Conservation (phyloP, 2,888 invertebrate genomes). For the Esperia sulphurella region DNA sequence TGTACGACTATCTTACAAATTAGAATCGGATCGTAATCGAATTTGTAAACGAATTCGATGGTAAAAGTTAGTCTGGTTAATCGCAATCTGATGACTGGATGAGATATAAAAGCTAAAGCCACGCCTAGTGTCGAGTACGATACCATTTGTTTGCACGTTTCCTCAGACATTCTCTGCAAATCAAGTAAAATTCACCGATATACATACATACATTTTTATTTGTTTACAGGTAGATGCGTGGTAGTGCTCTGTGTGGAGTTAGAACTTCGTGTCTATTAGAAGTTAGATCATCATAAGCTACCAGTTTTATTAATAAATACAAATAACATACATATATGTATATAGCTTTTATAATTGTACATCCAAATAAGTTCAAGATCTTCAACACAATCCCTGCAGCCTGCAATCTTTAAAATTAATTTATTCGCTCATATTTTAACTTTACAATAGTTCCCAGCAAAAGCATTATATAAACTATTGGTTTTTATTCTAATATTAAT, state of each 20-base stretch:
- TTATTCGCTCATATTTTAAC: no score
- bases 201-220: conserved; percentile 25
- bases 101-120: conserved; percentile 76
- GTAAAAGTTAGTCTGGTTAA: conserved; percentile 71
- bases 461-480: no score
- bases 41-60: conserved; percentile 51
- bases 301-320: conserved; percentile 15
- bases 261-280: conserved; percentile 34
- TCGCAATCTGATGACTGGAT: conserved; percentile 71
- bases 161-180: conserved; percentile 91
- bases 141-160: conserved; percentile 91
- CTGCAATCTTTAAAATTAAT: no score
- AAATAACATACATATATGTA: background rate
- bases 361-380: background rate
- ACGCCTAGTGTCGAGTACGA: conserved; percentile 73
- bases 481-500: background rate
- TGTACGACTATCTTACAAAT: conserved; percentile 25
- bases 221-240: conserved; percentile 2
- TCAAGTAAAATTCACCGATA: conserved; percentile 75
- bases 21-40: conserved; percentile 34
- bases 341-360: background rate
- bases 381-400: no score
- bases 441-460: no score
- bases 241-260: conserved; percentile 39
- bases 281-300: conserved; percentile 30